Evolutionary conservation across 2,113 vertebrate genomes (phyloP).

Genomic region (Nannobrachium achirus): DNA sequence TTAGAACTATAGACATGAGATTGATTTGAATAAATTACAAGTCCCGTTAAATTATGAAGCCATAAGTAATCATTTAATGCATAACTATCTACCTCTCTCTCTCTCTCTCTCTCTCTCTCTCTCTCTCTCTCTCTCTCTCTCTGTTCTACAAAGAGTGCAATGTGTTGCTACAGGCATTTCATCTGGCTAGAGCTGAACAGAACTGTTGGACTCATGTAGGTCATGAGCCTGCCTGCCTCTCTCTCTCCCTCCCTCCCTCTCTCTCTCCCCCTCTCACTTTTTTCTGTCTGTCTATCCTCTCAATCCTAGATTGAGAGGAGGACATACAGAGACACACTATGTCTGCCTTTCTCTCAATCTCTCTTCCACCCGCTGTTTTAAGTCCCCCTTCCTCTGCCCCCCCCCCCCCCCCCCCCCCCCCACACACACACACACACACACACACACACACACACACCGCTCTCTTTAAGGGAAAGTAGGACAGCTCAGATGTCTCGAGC

Average conservation of each 20-base stretch:
- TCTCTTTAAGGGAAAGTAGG: slow-evolving; percentile 81
- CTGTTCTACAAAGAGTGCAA: slow-evolving; percentile 49
- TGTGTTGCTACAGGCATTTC: slow-evolving; percentile 63
- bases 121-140: slow-evolving; percentile 7
- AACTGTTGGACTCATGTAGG: slow-evolving; percentile 81
- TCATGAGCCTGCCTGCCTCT: slow-evolving; percentile 71
- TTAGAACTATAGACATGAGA: no score
- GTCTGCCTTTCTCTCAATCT: slow-evolving; percentile 18
- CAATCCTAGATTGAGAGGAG: no score
- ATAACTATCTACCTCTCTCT: background rate
- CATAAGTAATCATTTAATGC: background rate
- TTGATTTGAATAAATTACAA: no score
- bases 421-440: background rate
- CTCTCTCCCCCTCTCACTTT: background rate
- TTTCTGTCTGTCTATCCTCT: background rate
- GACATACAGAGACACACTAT: no score
- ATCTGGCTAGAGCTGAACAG: slow-evolving; percentile 62
- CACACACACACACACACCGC: slow-evolving; percentile 6
- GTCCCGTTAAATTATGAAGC: no score
- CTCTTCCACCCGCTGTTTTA: slow-evolving; percentile 14
- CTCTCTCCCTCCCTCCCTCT: background rate
- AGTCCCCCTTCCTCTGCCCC: slow-evolving; percentile 22
- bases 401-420: background rate
- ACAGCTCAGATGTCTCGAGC: slow-evolving; percentile 79
- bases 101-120: slow-evolving; percentile 2